Evolutionary conservation across 2,113 vertebrate species (phyloP).

Genomic region (Rhinoderma darwinii): DNA sequence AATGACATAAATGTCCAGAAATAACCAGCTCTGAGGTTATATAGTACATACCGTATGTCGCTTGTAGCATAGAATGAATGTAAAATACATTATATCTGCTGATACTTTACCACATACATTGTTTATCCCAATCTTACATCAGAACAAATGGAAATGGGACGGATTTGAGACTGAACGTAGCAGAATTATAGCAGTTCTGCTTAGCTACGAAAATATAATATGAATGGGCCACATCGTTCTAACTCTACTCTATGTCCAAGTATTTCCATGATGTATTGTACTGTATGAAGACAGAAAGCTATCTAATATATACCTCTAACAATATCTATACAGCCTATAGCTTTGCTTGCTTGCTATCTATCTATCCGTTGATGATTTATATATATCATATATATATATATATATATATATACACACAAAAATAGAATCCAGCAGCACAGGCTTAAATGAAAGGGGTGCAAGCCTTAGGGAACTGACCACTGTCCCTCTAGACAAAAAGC

Average conservation of each 20-base stretch:
- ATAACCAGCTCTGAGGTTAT: background rate
- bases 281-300: background rate
- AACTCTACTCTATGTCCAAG: background rate
- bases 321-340: too few species aligned
- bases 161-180: background rate
- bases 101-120: background rate
- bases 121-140: background rate
- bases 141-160: background rate
- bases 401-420: too few species aligned
- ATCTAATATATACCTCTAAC: background rate
- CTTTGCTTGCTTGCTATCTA: too few species aligned
- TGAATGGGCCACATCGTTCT: constrained; percentile 9
- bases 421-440: too few species aligned
- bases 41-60: too few species aligned
- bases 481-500: too few species aligned
- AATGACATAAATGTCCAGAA: background rate
- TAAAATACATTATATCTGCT: background rate
- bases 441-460: too few species aligned
- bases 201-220: background rate
- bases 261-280: background rate
- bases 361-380: background rate
- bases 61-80: background rate
- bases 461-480: too few species aligned
- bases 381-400: background rate
- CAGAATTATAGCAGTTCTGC: background rate